Conservation (phyloP, 2,888 invertebrate species). For the Ophioninae sp. region DNA sequence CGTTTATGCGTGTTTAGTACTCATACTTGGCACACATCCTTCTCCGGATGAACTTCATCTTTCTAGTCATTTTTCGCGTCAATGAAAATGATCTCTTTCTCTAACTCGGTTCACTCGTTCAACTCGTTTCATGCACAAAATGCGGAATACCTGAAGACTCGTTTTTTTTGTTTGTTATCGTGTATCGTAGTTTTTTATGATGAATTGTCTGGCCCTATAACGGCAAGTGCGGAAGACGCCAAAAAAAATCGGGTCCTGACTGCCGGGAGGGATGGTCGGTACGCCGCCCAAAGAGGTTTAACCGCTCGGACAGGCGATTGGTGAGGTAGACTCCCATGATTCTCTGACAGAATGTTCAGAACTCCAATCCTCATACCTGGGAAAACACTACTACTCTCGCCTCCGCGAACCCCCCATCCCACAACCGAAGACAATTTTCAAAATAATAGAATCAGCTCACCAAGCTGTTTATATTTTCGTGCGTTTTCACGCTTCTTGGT, state of each 20-base stretch:
- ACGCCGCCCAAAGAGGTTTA: constrained; percentile 2
- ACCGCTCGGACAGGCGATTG: constrained; percentile 25
- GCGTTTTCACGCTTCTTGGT: constrained; percentile 57
- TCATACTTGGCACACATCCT: background rate
- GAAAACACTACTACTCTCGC: constrained; percentile 64
- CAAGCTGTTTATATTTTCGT: constrained; percentile 59
- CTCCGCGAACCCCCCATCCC: constrained; percentile 11
- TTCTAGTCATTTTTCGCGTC: background rate
- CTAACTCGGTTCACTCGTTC: background rate
- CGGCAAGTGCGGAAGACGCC: constrained; percentile 6
- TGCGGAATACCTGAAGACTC: constrained; percentile 58
- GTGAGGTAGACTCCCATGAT: constrained; percentile 29
- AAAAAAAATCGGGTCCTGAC: constrained; percentile 6
- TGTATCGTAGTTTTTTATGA: constrained; percentile 24
- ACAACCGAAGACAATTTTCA: constrained; percentile 53
- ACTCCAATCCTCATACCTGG: constrained; percentile 63
- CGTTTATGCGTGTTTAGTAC: constrained; percentile 33
- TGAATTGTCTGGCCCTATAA: constrained; percentile 22
- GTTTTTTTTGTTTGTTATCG: constrained; percentile 18
- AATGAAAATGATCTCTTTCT: constrained; percentile 5
- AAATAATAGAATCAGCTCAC: constrained; percentile 68
- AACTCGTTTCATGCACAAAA: constrained; percentile 52
- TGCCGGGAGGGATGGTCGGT: constrained; percentile 7
- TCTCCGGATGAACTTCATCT: background rate
- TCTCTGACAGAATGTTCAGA: constrained; percentile 39